Conservation (phyloP, 2,888 invertebrate species). For the Heliconius sara region DNA sequence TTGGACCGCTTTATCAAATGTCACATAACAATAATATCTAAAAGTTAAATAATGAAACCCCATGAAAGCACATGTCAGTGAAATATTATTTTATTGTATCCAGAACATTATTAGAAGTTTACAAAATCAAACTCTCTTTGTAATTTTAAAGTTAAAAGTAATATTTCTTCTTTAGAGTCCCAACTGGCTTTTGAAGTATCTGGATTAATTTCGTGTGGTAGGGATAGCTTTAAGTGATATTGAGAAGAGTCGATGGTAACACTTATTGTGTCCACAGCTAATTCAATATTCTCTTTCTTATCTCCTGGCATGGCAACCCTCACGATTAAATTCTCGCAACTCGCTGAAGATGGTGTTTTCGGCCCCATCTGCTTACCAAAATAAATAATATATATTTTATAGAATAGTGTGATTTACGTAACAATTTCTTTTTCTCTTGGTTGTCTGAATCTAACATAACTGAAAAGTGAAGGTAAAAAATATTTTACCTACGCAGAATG, state of each 20-base stretch:
- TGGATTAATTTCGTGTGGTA: slow-evolving; percentile 92
- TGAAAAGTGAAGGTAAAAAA: too few species aligned
- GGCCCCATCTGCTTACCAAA: slow-evolving; percentile 87
- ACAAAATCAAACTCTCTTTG: slow-evolving; percentile 92
- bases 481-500: too few species aligned
- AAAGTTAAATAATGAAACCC: background rate
- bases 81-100: background rate
- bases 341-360: slow-evolving; percentile 90
- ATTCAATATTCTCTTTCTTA: slow-evolving; percentile 88
- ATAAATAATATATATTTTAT: background rate
- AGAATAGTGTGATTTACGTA: too few species aligned
- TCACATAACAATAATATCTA: background rate
- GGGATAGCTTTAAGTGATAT: slow-evolving; percentile 88
- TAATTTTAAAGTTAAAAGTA: slow-evolving; percentile 89
- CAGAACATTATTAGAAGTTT: slow-evolving; percentile 86
- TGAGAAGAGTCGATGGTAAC: slow-evolving; percentile 86
- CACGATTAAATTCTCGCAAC: slow-evolving; percentile 95
- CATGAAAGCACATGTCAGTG: background rate
- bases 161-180: slow-evolving; percentile 85
- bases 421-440: too few species aligned
- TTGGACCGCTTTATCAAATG: background rate
- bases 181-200: slow-evolving; percentile 92
- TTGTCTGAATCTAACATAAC: too few species aligned
- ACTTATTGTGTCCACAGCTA: slow-evolving; percentile 86
- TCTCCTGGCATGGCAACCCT: slow-evolving; percentile 90